Conservation (phyloP, 1,140 invertebrate genomes). For the Temnothorax curvispinosus region DNA sequence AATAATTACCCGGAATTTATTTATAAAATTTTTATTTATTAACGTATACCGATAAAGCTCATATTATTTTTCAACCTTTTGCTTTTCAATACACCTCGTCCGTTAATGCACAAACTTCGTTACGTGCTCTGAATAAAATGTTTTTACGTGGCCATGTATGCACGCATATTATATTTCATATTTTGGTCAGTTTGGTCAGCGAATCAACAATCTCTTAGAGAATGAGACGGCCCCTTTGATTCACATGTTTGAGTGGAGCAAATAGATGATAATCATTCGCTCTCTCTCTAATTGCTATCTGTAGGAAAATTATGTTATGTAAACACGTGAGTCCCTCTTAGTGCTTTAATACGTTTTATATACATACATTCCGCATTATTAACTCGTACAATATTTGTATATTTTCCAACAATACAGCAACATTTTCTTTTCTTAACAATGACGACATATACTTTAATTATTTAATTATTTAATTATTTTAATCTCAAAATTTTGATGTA, state of each 20-base stretch:
- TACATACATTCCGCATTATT: not conserved
- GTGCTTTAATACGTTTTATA: not conserved
- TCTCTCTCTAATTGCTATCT: not conserved
- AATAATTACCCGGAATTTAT: not conserved
- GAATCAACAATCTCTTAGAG: not conserved
- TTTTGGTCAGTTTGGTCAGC: not conserved
- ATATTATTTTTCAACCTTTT: not conserved
- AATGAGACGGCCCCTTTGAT: not conserved
- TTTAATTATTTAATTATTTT: not conserved
- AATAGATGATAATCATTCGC: not conserved
- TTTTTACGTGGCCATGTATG: not conserved
- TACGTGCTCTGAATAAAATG: not conserved
- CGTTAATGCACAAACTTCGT: not conserved
- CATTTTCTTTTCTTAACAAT: not conserved
- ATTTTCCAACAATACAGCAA: not conserved
- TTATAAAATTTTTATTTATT: not conserved
- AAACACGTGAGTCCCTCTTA: not conserved
- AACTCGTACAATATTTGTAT: not conserved
- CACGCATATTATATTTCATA: not conserved
- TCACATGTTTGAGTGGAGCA: not conserved
- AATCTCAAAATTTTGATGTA: not conserved
- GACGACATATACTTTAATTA: not conserved
- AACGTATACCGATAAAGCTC: not conserved
- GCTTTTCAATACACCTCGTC: not conserved
- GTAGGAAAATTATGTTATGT: not conserved